Base-by-base conservation (phyloP, 2,888 invertebrate species). In the Bellardia pandia region DNA sequence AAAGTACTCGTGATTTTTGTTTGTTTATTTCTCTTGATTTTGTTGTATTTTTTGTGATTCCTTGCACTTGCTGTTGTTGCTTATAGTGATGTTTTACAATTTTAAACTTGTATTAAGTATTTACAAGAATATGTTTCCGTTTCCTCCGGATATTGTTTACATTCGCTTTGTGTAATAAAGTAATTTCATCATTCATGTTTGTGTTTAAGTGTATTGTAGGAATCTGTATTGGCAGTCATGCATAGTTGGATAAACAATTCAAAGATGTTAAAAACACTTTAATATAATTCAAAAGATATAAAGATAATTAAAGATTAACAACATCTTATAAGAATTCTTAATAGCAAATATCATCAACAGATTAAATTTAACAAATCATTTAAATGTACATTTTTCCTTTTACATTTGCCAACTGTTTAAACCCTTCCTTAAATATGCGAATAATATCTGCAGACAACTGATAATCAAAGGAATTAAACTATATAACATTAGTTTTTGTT, bases 81-180 rank as follows among this genome's bases (percentile, higher is more conserved):
- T 66, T n/a, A 51, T 58, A 58, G 58, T 68, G 51, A 58, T 75
- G 76, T 62, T 82, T 62, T 42, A 81, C 74, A 68, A 76, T 64
- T 69, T 76, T 51, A 68, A 66, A 58, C 40, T 76, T 76, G 60
- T 51, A 40, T 82, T 62, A 33, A n/a, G 16, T 60, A 68, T 81
- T 75, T 68, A 74, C 81, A 75, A 69, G 48, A 37, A 33, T 33
- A 40, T 66, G 45, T 76, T 71, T 83, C 62, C 62, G 51, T 53
- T 83, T 76, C 76, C 76, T 62, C 5, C 76, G 82, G 82, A 83
- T 76, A 75, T 83, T 71, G 82, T 71, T 71, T 79, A 60, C 69
- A 60, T 69, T 69, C 58, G 60, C 60, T 71, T 58, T 78, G 9
- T 77, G 14, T 48, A 23, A 75, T 75, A 51, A 60, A 16, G 56